Evolutionary conservation across 2,797 vertebrate species (phyloP), one percentile per base, ranked within the genome.

Genomic region (Sphaeramia orbicularis): DNA sequence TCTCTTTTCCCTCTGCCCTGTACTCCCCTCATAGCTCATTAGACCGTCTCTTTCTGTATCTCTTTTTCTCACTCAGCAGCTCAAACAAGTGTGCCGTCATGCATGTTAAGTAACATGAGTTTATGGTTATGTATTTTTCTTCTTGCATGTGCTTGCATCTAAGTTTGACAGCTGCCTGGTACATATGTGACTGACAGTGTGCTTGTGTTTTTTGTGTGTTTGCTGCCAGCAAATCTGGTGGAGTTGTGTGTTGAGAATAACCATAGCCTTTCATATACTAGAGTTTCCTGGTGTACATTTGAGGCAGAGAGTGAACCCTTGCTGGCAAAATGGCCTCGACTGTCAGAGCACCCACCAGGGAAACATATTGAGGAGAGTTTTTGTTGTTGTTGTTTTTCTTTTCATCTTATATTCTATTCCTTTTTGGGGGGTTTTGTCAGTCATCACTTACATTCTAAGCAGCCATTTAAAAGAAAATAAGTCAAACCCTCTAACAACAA

Each of bases 291-390:
- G 67, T 49, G 59, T 81, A 80, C 81, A 85, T 86, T 86, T 83
- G 82, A 68, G 68, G 60, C 80, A 50, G 80, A 68, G 78, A 74
- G 75, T 78, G 86, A 86, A 71, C 68, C 74, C 74, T 66, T 54
- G 69, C 73, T 61, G 78, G 62, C 77, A 89, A 91, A 88, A 92
- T 91, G 91, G 90, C 70, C 74, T 27, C 65, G 67, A 66, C 85
- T 79, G 81, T 84, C 80, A 79, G 63, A 60, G 67, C 65, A 52
- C 85, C 71, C 73, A 77, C 77, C 59, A 78, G 65, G 77, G 78
- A 52, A 80, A 74, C 64, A 27, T 64, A 73, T 79, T 75, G 73
- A 66, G 74, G 58, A 71, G 68, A 51, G 21, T 73, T 73, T 55
- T 73, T 56, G 19, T 27, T 27, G 21, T 27, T 1, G 1, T 44